Evolutionary conservation across 2,888 invertebrate species (phyloP).

Genomic region (Callimorpha dominula): DNA sequence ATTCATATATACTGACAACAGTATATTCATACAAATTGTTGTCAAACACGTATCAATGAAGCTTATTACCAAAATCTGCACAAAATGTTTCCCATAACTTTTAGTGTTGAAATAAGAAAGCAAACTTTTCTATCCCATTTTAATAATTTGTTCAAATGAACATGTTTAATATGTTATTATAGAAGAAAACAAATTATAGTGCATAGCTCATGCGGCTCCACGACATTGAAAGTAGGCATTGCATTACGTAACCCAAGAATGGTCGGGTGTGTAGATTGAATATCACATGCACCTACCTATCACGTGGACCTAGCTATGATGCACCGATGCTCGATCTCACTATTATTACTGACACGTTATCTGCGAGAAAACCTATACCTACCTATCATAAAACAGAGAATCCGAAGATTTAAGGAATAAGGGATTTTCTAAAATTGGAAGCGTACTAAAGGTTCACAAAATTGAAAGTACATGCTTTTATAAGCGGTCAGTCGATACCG

Average conservation of each 20-base stretch:
- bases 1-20: no score
- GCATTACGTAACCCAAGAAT: constrained; percentile 82
- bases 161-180: constrained; percentile 19
- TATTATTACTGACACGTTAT: constrained; percentile 14
- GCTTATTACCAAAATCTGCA: no score
- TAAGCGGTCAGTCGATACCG: no score
- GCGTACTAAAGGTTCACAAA: no score
- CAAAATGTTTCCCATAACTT: no score
- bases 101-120: no score
- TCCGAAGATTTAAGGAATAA: no score
- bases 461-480: no score
- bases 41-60: no score
- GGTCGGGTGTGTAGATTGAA: constrained; percentile 73
- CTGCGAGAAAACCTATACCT: background rate
- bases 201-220: constrained; percentile 42
- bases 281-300: constrained; percentile 81
- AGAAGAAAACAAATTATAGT: constrained; percentile 47
- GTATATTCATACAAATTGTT: no score
- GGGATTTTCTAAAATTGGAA: no score
- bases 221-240: constrained; percentile 85
- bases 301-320: constrained; percentile 66
- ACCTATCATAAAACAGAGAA: background rate
- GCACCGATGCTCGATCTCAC: constrained; percentile 22
- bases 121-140: no score
- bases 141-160: background rate